phyloP scores from a whole-genome alignment of 1,140 invertebrate species.

The Paralvinella palmiformis region DNA sequence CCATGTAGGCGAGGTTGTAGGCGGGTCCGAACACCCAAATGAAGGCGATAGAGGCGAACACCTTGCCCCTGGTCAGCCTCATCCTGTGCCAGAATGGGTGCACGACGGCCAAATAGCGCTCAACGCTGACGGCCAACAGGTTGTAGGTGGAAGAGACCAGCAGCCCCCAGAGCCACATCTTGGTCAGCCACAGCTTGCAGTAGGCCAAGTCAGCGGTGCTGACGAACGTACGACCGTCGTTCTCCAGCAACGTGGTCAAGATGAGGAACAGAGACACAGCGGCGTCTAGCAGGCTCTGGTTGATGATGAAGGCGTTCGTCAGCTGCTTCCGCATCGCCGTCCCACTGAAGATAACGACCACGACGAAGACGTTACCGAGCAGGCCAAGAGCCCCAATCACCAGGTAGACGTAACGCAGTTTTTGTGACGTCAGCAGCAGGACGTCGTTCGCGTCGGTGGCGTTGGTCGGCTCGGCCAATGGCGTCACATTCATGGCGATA shows the following conservation, averaged over 20 bases:
- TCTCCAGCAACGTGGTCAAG: background rate
- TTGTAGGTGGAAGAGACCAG: constrained; percentile 6
- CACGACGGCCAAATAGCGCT: constrained; percentile 2
- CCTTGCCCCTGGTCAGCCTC: background rate
- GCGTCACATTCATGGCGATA: no score
- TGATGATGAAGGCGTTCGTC: constrained; percentile 1
- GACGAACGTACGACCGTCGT: background rate
- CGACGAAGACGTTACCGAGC: constrained; percentile 14
- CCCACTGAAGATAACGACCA: constrained; percentile 6
- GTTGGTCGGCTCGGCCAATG: no score
- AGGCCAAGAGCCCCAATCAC: no score
- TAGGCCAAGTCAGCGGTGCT: background rate
- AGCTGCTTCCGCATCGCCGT: constrained; percentile 10
- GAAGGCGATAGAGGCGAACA: background rate
- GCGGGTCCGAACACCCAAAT: background rate
- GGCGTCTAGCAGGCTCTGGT: constrained; percentile 2
- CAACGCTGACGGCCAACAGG: constrained; percentile 1
- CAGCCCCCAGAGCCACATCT: background rate
- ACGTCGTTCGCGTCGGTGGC: no score
- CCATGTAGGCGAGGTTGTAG: constrained; percentile 5
- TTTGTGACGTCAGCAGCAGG: no score
- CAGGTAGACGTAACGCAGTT: no score
- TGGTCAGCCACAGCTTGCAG: background rate
- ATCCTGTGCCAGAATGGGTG: constrained; percentile 2
- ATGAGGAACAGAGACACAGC: constrained; percentile 4